Conservation (phyloP, 2,797 vertebrate species). For the Botia almorhae region DNA sequence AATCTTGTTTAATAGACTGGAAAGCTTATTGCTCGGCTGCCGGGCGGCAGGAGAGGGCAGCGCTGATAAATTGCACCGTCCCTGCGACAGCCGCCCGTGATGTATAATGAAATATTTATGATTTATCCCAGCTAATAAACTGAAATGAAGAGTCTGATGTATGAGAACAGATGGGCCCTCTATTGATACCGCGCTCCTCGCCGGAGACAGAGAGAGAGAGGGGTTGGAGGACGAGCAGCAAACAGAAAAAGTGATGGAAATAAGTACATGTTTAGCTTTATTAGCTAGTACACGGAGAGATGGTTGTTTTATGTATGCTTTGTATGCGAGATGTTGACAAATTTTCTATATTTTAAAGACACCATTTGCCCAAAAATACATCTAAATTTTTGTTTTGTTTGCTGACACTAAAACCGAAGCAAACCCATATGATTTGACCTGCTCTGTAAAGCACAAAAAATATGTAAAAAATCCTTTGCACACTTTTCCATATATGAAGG, state of each 20-base stretch:
- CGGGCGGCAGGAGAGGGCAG: conserved; percentile 80
- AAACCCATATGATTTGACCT: no score
- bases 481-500: background rate
- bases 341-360: no score
- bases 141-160: conserved; percentile 90
- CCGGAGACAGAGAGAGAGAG: conserved; percentile 54
- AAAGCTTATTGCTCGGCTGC: conserved; percentile 81
- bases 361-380: no score
- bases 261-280: conserved; percentile 7
- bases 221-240: conserved; percentile 62
- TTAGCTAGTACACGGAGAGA: background rate
- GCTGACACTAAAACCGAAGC: no score
- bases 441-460: no score
- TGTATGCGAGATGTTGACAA: background rate
- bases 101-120: conserved; percentile 95
- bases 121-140: conserved; percentile 97
- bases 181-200: conserved; percentile 74
- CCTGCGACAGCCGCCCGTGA: conserved; percentile 81
- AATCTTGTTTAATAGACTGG: conserved; percentile 95
- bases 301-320: background rate
- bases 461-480: background rate
- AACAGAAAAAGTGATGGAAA: background rate
- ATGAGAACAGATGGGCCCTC: conserved; percentile 90
- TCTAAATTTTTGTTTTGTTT: no score
- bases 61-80: conserved; percentile 90